Evolutionary conservation across 2,888 invertebrate genomes (phyloP).

Genomic region (Malachius bipustulatus): DNA sequence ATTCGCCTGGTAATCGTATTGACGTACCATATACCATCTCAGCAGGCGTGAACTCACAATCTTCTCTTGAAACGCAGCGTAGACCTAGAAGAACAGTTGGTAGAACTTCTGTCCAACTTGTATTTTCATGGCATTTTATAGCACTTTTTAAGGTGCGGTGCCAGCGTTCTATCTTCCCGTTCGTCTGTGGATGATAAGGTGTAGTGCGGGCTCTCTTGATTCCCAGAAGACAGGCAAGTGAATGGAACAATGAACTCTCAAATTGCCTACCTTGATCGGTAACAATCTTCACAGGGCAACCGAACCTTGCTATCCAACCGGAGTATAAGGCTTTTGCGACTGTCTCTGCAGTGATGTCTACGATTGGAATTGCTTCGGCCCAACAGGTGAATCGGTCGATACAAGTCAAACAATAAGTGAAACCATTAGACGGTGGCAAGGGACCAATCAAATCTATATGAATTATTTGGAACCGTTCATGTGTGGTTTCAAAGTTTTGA

Average conservation of each 20-base stretch:
- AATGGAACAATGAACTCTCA: too few relatives aligned
- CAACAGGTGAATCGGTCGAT: too few relatives aligned
- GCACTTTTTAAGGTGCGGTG: conserved; percentile 11
- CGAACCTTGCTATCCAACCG: conserved; percentile 10
- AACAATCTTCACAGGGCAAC: conserved; percentile 7
- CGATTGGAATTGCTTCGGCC: conserved; percentile 11
- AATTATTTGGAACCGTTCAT: conserved; percentile 7
- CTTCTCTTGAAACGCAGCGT: conserved; percentile 3
- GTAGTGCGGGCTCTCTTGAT: too few relatives aligned
- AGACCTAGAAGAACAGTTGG: conserved; percentile 11
- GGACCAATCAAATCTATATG: conserved; percentile 8
- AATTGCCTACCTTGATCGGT: conserved; percentile 10
- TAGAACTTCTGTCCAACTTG: conserved; percentile 8
- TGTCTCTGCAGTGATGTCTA: conserved; percentile 10
- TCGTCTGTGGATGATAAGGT: conserved; percentile 12
- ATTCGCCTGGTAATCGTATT: conserved; percentile 10
- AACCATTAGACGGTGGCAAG: conserved; percentile 9
- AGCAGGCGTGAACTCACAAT: conserved; percentile 3
- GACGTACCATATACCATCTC: conserved; percentile 10
- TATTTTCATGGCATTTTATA: conserved; percentile 5
- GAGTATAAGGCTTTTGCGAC: conserved; percentile 10
- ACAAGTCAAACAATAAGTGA: too few relatives aligned
- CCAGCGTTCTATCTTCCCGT: conserved; percentile 12
- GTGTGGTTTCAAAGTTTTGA: conserved; percentile 5
- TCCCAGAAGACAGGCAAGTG: too few relatives aligned